Evolutionary conservation across 2,888 invertebrate species (phyloP), one percentile per base, ranked within the genome.

Genomic region (Dynastes grantii): DNA sequence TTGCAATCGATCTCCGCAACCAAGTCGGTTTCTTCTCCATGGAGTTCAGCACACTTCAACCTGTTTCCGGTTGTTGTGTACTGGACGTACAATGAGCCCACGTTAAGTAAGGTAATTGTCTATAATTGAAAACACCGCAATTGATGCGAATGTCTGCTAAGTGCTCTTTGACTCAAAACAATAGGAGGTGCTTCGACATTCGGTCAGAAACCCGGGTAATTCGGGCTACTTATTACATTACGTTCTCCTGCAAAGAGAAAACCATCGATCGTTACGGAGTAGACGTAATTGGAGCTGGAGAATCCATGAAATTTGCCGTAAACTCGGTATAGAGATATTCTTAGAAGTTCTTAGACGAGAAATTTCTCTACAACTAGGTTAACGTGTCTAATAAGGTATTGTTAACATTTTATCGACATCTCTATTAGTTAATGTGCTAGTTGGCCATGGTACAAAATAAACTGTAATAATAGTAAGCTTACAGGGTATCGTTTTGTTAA

Each of bases 41-140:
- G 2, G 55, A 55, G 55, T n/a, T 55, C 8, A 22, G 16, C 1
- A 22, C 13, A 16, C 45, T 45, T 65, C 22, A 16, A 45, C 22
- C 37, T 65, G 65, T 40, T 27, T 22, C 65, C n/a, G 40, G 13
- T 49, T 45, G 5, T 49, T 49, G 22, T 49, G 37, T 27, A 49
- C 27, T 49, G 45, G 22, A 68, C 27, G 68, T 8, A 27, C 68
- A 27, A 29, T 29, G 29, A 29, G 51, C 13, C 22, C 8, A 32
- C 16, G 45, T 45, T 16, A 51, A 49, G 68, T 8, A 13, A 51
- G 51, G 68, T 68, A 68, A 68, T 68, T 68, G 68, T 51, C 29
- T 68, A 51, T 68, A 68, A 68, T 68, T 68, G 68, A 68, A 68
- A 68, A 68, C 51, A 68, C 67, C 40, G 49, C 67, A 67, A 67